Evolutionary conservation across 2,113 vertebrate genomes (phyloP).

Genomic region (Ahaetulla prasina): DNA sequence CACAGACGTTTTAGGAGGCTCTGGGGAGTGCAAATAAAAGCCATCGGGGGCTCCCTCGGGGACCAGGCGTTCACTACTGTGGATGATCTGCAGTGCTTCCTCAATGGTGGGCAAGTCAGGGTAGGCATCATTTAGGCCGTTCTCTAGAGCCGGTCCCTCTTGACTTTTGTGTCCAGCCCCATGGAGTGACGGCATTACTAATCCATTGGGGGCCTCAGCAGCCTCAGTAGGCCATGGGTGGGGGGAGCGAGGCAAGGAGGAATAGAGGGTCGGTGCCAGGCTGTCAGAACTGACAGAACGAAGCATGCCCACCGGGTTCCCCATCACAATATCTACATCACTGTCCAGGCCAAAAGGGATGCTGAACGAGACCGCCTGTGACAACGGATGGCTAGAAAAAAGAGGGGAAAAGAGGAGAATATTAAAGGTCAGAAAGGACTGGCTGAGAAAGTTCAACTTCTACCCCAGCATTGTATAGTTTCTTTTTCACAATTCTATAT

Average conservation of each 20-base stretch:
- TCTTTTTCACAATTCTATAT: not conserved
- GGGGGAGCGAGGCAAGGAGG: constrained; percentile 53
- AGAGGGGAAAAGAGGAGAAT: not conserved
- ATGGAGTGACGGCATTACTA: constrained; percentile 56
- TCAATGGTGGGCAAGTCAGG: constrained; percentile 86
- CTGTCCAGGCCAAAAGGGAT: constrained; percentile 93
- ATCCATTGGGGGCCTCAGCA: constrained; percentile 62
- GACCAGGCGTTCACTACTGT: constrained; percentile 84
- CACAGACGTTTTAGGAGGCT: not conserved
- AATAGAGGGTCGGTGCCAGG: constrained; percentile 58
- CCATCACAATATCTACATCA: constrained; percentile 91
- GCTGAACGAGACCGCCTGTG: constrained; percentile 88
- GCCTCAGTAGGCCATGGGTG: constrained; percentile 18
- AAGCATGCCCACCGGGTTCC: constrained; percentile 77
- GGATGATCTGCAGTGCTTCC: constrained; percentile 90
- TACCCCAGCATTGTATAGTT: no score
- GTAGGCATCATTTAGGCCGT: constrained; percentile 59
- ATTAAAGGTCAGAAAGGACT: not conserved
- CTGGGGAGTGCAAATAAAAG: constrained; percentile 87
- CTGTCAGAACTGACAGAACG: constrained; percentile 88
- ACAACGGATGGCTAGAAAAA: constrained; percentile 78
- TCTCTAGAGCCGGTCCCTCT: constrained; percentile 53
- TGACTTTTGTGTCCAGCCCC: constrained; percentile 47
- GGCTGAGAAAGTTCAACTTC: not conserved
- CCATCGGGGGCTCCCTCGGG: constrained; percentile 84